phyloP scores from a whole-genome alignment of 2,797 vertebrate genomes.

The Eospalax fontanierii region DNA sequence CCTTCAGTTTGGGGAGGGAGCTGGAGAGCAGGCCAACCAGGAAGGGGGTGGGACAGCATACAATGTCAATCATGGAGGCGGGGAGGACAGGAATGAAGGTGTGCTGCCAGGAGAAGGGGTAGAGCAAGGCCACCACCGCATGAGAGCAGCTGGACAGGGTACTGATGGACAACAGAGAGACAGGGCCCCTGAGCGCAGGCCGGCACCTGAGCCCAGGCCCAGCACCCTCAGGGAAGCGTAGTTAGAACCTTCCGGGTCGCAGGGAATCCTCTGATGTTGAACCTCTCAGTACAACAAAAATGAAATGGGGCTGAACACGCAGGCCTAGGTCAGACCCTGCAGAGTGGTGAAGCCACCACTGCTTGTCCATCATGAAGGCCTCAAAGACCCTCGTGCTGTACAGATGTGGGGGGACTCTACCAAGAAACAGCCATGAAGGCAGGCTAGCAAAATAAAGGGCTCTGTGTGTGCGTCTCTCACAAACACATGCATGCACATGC shows the following conservation, averaged over 20 bases:
- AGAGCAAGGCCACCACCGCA: conserved; percentile 97
- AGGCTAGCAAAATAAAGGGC: not conserved
- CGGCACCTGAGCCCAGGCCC: conserved; percentile 41
- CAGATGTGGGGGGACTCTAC: not conserved
- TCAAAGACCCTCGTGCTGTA: not conserved
- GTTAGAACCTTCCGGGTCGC: not conserved
- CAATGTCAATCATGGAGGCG: conserved; percentile 98
- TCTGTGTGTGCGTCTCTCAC: not conserved
- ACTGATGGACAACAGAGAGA: conserved; percentile 88
- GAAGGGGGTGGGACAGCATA: conserved; percentile 99
- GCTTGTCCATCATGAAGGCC: not conserved
- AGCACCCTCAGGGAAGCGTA: not conserved
- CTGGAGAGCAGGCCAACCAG: conserved; percentile 98
- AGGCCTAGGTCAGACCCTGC: not conserved
- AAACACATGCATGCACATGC: not conserved
- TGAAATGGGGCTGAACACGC: not conserved
- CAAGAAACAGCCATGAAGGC: not conserved
- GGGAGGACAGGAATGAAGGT: conserved; percentile 99
- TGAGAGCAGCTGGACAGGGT: conserved; percentile 98
- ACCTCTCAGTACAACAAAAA: not conserved
- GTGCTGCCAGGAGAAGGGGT: conserved; percentile 99
- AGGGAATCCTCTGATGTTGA: conserved; percentile 6
- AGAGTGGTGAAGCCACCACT: not conserved
- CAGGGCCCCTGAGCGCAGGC: conserved; percentile 36
- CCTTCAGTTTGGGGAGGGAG: conserved; percentile 98